Conservation (phyloP, 23 tunicate genomes). For the Styela clava region DNA sequence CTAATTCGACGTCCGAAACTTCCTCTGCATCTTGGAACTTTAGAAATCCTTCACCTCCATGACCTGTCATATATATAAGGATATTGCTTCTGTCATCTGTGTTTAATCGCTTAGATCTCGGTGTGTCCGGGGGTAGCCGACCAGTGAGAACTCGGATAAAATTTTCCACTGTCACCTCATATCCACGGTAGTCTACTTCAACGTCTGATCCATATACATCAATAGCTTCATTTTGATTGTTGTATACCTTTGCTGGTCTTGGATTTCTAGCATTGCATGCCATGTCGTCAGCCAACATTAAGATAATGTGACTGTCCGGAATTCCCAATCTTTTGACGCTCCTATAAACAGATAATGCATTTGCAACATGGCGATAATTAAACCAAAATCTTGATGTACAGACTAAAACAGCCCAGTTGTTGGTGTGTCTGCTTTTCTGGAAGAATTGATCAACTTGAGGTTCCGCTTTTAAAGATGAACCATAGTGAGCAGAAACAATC, state of each 20-base stretch:
- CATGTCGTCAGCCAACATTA: slow-evolving; percentile 95
- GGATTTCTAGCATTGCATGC: slow-evolving; percentile 94
- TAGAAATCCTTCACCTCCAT: slow-evolving; percentile 76
- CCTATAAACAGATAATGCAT: slow-evolving; percentile 80
- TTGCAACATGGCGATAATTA: slow-evolving; percentile 94
- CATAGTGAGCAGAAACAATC: too few relatives aligned
- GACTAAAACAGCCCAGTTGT: slow-evolving; percentile 94
- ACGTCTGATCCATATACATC: slow-evolving; percentile 90
- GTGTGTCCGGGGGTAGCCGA: slow-evolving; percentile 69
- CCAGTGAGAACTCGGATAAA: slow-evolving; percentile 89
- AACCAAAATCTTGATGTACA: slow-evolving; percentile 95
- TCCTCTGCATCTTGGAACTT: slow-evolving; percentile 91
- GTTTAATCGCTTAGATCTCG: slow-evolving; percentile 59
- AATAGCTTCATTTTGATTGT: slow-evolving; percentile 75
- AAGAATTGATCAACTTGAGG: slow-evolving; percentile 55
- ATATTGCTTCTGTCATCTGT: slow-evolving; percentile 43
- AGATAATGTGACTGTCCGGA: slow-evolving; percentile 92
- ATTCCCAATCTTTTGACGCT: slow-evolving; percentile 92
- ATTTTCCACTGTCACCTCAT: slow-evolving; percentile 94
- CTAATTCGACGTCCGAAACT: slow-evolving; percentile 71
- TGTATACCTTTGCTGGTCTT: slow-evolving; percentile 82
- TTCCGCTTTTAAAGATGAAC: too few relatives aligned
- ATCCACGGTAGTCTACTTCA: slow-evolving; percentile 92
- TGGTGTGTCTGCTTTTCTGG: slow-evolving; percentile 60
- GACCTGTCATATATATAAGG: slow-evolving; percentile 86